A percentile compares a stretch with the other conserved stretches of the same genome.
Conservation (phyloP, 2,113 vertebrate genomes). For the Cinclus mexicanus region DNA sequence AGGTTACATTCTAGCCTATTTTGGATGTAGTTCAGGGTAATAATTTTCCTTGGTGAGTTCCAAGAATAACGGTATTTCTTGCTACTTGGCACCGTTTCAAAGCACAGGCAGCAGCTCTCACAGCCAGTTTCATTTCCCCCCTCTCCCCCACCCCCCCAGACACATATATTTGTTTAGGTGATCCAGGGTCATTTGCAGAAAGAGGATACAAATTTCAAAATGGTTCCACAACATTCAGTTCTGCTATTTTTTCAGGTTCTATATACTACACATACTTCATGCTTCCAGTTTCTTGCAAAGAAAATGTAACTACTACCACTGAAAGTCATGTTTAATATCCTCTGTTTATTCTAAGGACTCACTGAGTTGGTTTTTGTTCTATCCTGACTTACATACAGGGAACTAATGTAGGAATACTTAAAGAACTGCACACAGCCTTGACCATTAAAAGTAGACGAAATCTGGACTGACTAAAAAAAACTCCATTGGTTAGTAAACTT, state of each 20-base stretch:
- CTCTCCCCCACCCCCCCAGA: not conserved
- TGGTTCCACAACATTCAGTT: not conserved
- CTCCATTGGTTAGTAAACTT: not conserved
- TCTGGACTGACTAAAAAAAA: not conserved
- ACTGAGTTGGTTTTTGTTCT: not conserved
- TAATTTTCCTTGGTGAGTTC: not conserved
- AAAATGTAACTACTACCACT: not conserved
- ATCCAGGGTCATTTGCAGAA: not conserved
- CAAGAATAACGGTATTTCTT: constrained; percentile 21
- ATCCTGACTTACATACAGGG: not conserved
- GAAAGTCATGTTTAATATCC: not conserved
- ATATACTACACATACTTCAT: not conserved
- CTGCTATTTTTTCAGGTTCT: not conserved
- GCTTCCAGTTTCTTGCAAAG: not conserved
- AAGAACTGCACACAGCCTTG: not conserved
- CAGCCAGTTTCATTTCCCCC: not conserved
- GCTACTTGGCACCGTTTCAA: constrained; percentile 22
- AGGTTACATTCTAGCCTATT: not conserved
- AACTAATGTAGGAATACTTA: not conserved
- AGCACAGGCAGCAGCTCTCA: not conserved
- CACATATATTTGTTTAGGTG: not conserved
- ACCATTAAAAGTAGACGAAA: not conserved
- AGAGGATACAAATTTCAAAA: not conserved
- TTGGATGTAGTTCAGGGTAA: not conserved
- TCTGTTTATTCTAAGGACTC: not conserved